These are phyloP conservation scores for Microctonus brassicae DNA, from an alignment of 2,888 invertebrate genomes.

Conservation along the genomic window DNA sequence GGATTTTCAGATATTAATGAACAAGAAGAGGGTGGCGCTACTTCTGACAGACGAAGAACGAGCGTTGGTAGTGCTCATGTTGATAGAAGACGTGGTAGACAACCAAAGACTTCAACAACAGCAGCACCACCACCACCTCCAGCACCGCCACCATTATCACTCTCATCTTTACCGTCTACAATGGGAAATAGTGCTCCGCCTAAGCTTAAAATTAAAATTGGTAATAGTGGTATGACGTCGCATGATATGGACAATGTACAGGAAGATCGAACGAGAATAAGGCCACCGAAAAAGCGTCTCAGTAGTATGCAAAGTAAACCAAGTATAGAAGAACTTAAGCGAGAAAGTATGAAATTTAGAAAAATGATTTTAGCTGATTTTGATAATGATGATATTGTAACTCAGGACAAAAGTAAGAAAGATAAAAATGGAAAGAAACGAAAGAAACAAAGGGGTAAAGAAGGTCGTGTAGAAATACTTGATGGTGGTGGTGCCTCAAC, in stretches of 20 bases:
- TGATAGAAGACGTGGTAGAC: conserved; percentile 64
- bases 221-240: conserved; percentile 72
- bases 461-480: conserved; percentile 73
- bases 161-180: conserved; percentile 64
- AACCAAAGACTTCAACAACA: conserved; percentile 56
- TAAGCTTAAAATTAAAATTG: conserved; percentile 85
- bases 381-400: conserved; percentile 75
- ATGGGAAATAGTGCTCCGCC: conserved; percentile 71
- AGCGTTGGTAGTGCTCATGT: conserved; percentile 55
- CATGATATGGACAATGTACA: conserved; percentile 71
- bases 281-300: conserved; percentile 88
- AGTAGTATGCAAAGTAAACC: conserved; percentile 72
- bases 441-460: conserved; percentile 72
- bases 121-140: conserved; percentile 62
- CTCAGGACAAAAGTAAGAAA: conserved; percentile 69
- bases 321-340: conserved; percentile 83
- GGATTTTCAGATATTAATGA: conserved; percentile 36
- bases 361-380: conserved; percentile 88
- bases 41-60: conserved; percentile 53
- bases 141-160: conserved; percentile 49
- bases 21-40: conserved; percentile 57
- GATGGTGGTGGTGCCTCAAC: conserved; percentile 73
- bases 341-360: conserved; percentile 90
- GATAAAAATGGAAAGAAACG: conserved; percentile 74
- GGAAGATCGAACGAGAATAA: conserved; percentile 60